Evolutionary conservation across 2,888 invertebrate genomes (phyloP), one percentile per base, ranked within the genome.

Genomic region (Cryptocephalus primarius): DNA sequence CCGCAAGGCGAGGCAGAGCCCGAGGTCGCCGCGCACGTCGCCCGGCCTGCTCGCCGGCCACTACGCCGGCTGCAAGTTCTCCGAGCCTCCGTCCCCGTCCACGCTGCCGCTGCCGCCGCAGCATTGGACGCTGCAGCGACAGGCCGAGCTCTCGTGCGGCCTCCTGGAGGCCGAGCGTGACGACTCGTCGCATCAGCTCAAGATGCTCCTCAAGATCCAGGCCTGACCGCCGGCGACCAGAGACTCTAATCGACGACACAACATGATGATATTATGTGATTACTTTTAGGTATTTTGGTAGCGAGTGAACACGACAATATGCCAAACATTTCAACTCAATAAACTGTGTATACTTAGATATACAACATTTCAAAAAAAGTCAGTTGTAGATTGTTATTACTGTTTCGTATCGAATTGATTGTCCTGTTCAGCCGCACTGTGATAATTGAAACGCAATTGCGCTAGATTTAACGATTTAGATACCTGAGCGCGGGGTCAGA

Each of bases 81-180:
- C 77, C 48, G 82, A 82, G 58, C 79, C 87, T 45, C 84, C 86
- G 39, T 77, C 82, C 50, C 85, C 86, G 60, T 79, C 81, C 48
- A 78, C 80, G 60, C 71, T 84, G 55, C 83, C 85, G 33, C 77
- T 75, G 66, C 83, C 86, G 56, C 86, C 87, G 46, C 75, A 75
- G 56, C 81, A 83, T 66, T 88, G 87, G 80, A 79, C 80, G 64
- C 74, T 74, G 68, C 22, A 22, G 22, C 22, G 22, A 6, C 2
- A 22, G 9, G 38, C 38, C 38, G 12, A 36, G 38, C 12, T 11
- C 12, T 4, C 11, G 3, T 36, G 12, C 12, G 12, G 38, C n/a
- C 38, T 22, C 3, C 22, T 22, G 3, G 22, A 22, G 22, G 22
- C 22, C 22, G 22, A 22, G 22, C 22, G 22, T 6, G 22, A 47